A percentile compares a stretch with the other conserved stretches of the same genome.
Evolutionary conservation across 2,113 vertebrate genomes (phyloP).

Genomic region (human (Homo sapiens)): DNA sequence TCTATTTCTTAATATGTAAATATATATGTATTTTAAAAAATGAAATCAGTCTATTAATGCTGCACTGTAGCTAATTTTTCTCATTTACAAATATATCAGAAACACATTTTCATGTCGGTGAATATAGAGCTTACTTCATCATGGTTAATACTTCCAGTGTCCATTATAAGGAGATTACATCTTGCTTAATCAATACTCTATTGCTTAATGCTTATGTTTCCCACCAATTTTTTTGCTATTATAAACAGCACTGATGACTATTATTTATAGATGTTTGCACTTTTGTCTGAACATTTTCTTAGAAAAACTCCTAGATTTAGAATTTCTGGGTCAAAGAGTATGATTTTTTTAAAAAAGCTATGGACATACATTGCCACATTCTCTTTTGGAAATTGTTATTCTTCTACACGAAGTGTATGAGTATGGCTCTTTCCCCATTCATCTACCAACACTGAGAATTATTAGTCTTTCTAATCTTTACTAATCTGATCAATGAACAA

Average conservation of each 20-base stretch:
- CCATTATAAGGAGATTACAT: neutral
- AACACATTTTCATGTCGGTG: neutral
- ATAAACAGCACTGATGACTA: neutral
- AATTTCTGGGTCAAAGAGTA: neutral
- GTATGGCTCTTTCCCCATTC: neutral
- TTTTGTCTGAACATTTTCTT: neutral
- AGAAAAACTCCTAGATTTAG: neutral
- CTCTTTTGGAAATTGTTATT: neutral
- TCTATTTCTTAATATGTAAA: neutral
- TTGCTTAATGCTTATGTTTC: neutral
- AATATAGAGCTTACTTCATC: neutral
- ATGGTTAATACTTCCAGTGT: neutral
- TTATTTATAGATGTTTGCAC: neutral
- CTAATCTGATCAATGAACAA: neutral
- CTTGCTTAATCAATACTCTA: neutral
- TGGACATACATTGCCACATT: neutral
- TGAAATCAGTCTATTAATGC: neutral
- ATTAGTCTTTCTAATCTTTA: neutral
- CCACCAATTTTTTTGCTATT: neutral
- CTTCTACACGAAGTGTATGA: neutral
- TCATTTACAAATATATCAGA: neutral
- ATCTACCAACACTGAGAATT: neutral
- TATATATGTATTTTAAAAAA: neutral
- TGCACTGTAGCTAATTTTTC: neutral
- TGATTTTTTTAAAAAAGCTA: neutral